phyloP scores from a whole-genome alignment of 2,797 vertebrate species.

The Xiphorhynchus erythropygius region DNA sequence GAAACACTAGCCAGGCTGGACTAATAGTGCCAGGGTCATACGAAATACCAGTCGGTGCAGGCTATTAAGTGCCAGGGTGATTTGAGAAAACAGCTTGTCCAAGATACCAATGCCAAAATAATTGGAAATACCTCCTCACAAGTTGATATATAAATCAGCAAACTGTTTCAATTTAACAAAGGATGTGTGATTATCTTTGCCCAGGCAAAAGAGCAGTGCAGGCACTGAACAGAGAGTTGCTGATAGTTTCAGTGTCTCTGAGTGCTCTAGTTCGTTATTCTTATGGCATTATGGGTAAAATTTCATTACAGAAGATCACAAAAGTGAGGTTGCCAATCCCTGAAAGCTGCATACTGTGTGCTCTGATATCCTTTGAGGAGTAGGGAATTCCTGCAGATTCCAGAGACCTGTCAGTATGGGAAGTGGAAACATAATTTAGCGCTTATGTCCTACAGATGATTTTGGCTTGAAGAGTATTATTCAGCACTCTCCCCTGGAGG shows the following conservation, averaged over 20 bases:
- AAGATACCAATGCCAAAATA: slow-evolving; percentile 77
- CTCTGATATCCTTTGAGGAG: slow-evolving; percentile 61
- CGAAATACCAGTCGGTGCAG: slow-evolving; percentile 63
- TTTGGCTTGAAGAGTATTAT: slow-evolving; percentile 49
- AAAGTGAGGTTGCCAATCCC: slow-evolving; percentile 29
- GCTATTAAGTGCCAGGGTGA: slow-evolving; percentile 77
- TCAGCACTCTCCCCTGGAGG: slow-evolving; percentile 45
- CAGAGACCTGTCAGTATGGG: slow-evolving; percentile 57
- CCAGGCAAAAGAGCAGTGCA: background rate
- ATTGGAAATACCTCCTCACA: slow-evolving; percentile 75
- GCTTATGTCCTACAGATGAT: slow-evolving; percentile 51
- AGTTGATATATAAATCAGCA: slow-evolving; percentile 67
- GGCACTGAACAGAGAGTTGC: background rate
- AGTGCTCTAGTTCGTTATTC: slow-evolving; percentile 18
- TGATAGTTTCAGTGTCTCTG: slow-evolving; percentile 30
- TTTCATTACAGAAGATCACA: slow-evolving; percentile 35
- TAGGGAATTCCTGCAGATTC: slow-evolving; percentile 50
- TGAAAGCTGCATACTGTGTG: slow-evolving; percentile 14
- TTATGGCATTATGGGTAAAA: slow-evolving; percentile 40
- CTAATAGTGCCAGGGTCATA: slow-evolving; percentile 78
- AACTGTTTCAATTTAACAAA: slow-evolving; percentile 72
- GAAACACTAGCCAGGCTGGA: slow-evolving; percentile 74
- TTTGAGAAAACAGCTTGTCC: slow-evolving; percentile 80
- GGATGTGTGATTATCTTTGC: slow-evolving; percentile 50
- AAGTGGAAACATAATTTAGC: slow-evolving; percentile 65